These are phyloP conservation scores for Brachyrhaphis roseni DNA, from an alignment of 2,797 vertebrate species.

Conservation along the genomic window DNA sequence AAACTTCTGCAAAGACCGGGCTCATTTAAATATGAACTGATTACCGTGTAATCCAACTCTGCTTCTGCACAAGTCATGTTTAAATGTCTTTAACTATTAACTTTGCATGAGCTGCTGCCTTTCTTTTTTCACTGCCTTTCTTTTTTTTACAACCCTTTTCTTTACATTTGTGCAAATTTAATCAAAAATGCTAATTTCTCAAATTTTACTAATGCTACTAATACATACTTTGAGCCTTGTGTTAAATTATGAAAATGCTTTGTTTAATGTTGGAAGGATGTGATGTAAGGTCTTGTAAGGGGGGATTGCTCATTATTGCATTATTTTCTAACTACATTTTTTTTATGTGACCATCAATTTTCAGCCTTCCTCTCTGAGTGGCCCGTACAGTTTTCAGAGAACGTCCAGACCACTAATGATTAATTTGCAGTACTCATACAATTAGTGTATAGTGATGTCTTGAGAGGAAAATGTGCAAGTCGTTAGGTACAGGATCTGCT, in stretches of 20 bases:
- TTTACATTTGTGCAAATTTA: slow-evolving; percentile 41
- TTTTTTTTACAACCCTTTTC: slow-evolving; percentile 13
- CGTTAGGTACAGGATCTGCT: background rate
- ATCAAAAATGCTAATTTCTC: slow-evolving; percentile 55
- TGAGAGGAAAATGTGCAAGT: slow-evolving; percentile 9
- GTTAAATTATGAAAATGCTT: slow-evolving; percentile 45
- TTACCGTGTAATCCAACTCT: slow-evolving; percentile 43
- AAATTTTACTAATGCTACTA: slow-evolving; percentile 53
- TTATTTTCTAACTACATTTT: slow-evolving; percentile 16
- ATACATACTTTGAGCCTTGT: slow-evolving; percentile 30
- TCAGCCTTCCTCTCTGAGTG: slow-evolving; percentile 42
- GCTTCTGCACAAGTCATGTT: slow-evolving; percentile 49
- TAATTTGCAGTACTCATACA: slow-evolving; percentile 8
- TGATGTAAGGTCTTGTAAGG: slow-evolving; percentile 42
- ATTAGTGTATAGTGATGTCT: background rate
- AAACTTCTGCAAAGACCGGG: slow-evolving; percentile 45
- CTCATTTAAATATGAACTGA: slow-evolving; percentile 57
- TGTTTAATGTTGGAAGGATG: slow-evolving; percentile 42
- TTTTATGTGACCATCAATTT: slow-evolving; percentile 37
- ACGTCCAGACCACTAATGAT: slow-evolving; percentile 27
- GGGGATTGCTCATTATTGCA: slow-evolving; percentile 21
- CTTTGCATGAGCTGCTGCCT: slow-evolving; percentile 63
- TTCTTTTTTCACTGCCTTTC: slow-evolving; percentile 38
- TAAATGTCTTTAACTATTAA: slow-evolving; percentile 65
- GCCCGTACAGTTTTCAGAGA: slow-evolving; percentile 27